Base-by-base conservation (phyloP, 2,888 invertebrate genomes). In the Drosophila nigricruria region DNA sequence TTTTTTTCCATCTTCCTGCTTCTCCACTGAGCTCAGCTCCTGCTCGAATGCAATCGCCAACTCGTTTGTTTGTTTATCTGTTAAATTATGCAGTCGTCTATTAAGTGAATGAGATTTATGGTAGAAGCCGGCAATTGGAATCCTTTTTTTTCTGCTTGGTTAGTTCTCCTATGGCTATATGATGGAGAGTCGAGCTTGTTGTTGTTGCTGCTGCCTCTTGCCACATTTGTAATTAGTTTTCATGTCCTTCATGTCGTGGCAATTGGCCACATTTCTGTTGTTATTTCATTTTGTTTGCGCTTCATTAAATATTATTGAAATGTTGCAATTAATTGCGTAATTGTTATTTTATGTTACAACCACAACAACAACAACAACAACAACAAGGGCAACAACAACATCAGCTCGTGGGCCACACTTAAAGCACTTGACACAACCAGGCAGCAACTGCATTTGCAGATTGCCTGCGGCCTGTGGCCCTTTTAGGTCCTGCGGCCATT, bases 41-140 rank as follows among this genome's bases (percentile, higher is more conserved):
- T 34, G 25, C 47, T 47, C 62, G 49, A 62, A 63, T 79, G 72
- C 83, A 80, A 76, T 82, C 53, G 61, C 57, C 71, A 63, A 64
- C 76, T 81, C 71, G 79, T 79, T 85, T 82, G 87, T 75, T 88
- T 90, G 85, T 90, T 90, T 86, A 86, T 90, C 89, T 86, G 78
- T 75, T 86, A 90, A 86, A 86, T 86, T 90, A 86, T 86, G 85
- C 90, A 86, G 89, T 86, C 85, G 90, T 70, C 90, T 86, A 86
- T 86, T 86, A 86, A 90, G 90, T 90, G 89, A 73, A 76, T 61
- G 76, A 82, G 90, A 86, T 90, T 86, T 90, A 90, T 90, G 83
- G 71, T 72, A 25, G 73, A 70, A 60, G 79, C 64, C 43, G n/a
- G 50, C 38, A 61, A 49, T 52, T 23, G 32, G 43, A 54, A 61